A percentile compares a stretch with the other conserved stretches of the same genome.
These are phyloP conservation scores for Anoplius nigerrimus DNA, from an alignment of 2,888 invertebrate species.

Conservation along the genomic window DNA sequence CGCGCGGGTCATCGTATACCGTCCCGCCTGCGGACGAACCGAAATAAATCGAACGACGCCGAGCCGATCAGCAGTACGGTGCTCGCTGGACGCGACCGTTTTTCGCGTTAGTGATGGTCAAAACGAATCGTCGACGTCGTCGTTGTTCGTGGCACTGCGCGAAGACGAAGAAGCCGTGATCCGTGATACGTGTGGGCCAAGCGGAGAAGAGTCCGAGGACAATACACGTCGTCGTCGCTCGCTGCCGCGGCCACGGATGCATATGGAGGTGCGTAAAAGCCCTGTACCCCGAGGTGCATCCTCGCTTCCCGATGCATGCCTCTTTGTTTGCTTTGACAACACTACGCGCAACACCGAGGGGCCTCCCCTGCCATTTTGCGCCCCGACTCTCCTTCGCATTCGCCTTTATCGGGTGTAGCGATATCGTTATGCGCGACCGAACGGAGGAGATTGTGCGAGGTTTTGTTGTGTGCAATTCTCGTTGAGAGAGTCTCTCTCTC, in stretches of 20 bases:
- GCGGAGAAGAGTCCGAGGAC: slow-evolving; percentile 49
- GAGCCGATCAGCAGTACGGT: slow-evolving; percentile 68
- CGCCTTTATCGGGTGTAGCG: background rate
- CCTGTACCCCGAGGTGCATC: slow-evolving; percentile 39
- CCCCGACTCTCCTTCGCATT: background rate
- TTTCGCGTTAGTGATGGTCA: slow-evolving; percentile 69
- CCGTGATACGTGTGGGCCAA: slow-evolving; percentile 31
- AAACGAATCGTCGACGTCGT: slow-evolving; percentile 65
- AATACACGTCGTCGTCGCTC: slow-evolving; percentile 59
- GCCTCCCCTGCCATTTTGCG: background rate
- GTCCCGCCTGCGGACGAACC: slow-evolving; percentile 69
- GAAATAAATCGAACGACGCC: slow-evolving; percentile 74
- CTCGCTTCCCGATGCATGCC: slow-evolving; percentile 30
- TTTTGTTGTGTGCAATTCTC: background rate
- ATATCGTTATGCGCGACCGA: background rate
- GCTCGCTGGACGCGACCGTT: slow-evolving; percentile 66
- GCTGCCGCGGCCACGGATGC: slow-evolving; percentile 70
- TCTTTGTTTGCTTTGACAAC: slow-evolving; percentile 51
- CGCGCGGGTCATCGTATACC: slow-evolving; percentile 50
- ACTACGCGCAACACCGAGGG: too few relatives aligned
- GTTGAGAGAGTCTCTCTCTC: too few relatives aligned
- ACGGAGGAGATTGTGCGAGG: background rate
- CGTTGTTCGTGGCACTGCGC: slow-evolving; percentile 67
- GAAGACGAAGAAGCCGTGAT: slow-evolving; percentile 68
- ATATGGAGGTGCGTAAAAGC: slow-evolving; percentile 72